These are phyloP conservation scores for Heliconius hermathena DNA, from an alignment of 1,140 invertebrate genomes.

Conservation along the genomic window DNA sequence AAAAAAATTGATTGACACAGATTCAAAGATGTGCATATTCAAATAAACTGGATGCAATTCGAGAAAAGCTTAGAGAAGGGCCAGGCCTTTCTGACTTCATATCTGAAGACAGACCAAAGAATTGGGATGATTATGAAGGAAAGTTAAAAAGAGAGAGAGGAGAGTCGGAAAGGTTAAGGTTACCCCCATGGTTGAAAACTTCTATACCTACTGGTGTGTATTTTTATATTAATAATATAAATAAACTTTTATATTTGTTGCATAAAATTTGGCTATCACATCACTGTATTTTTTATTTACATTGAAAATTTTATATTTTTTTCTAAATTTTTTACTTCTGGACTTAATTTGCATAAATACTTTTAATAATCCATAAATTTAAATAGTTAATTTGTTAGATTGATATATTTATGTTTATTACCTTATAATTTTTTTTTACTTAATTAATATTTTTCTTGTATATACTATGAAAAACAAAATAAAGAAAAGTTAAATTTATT, in stretches of 20 bases:
- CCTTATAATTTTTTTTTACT: too few species aligned
- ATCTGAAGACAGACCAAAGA: constrained; percentile 81
- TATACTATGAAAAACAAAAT: too few species aligned
- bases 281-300: too few species aligned
- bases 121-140: constrained; percentile 87
- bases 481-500: too few species aligned
- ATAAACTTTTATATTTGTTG: neutral
- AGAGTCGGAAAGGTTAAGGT: constrained; percentile 89
- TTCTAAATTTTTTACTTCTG: too few species aligned
- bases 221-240: neutral
- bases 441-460: too few species aligned
- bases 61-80: constrained; percentile 84
- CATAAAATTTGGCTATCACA: too few species aligned
- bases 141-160: constrained; percentile 93
- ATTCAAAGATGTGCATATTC: constrained; percentile 65
- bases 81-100: constrained; percentile 86
- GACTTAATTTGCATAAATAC: too few species aligned
- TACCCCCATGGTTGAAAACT: constrained; percentile 98
- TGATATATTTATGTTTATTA: too few species aligned
- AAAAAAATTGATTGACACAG: constrained; percentile 38
- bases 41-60: constrained; percentile 79
- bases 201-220: constrained; percentile 93
- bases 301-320: too few species aligned
- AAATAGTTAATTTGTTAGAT: too few species aligned
- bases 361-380: too few species aligned